Evolutionary conservation across 2,888 invertebrate genomes (phyloP).

Genomic region (Acanthococcus lagerstroemiae): DNA sequence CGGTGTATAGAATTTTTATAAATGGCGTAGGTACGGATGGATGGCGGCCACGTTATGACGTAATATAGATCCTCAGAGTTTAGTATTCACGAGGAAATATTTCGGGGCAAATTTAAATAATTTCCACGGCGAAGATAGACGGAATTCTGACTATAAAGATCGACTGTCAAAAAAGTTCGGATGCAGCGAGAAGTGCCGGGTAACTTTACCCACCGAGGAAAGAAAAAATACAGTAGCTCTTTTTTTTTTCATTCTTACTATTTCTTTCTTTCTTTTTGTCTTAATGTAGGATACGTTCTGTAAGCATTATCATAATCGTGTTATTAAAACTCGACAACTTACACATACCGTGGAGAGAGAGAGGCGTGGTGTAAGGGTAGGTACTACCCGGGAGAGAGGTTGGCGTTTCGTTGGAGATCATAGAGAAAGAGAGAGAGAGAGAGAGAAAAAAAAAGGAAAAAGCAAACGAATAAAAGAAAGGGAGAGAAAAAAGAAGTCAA

Average conservation of each 20-base stretch:
- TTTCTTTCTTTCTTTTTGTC: too few species aligned
- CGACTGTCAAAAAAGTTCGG: conserved; percentile 5
- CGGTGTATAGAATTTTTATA: too few species aligned
- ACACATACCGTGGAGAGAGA: conserved; percentile 2
- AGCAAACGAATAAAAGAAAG: not conserved
- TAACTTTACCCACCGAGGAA: conserved; percentile 12
- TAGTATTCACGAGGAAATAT: too few species aligned
- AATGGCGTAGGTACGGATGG: too few species aligned
- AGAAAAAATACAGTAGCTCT: conserved; percentile 6
- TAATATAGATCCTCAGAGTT: too few species aligned
- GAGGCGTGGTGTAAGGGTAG: not conserved
- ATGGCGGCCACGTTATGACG: too few species aligned
- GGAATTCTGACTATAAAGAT: conserved; percentile 18
- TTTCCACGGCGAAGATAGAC: too few species aligned
- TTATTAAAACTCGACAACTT: conserved; percentile 23
- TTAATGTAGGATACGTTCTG: not conserved
- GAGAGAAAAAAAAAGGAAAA: too few species aligned
- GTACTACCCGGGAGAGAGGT: not conserved
- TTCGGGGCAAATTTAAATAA: too few species aligned
- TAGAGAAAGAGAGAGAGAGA: too few species aligned
- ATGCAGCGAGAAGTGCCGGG: not conserved
- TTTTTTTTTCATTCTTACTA: too few species aligned
- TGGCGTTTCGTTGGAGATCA: too few species aligned
- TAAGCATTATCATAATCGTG: conserved; percentile 20
- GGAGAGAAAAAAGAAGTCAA: not conserved